Conservation (phyloP, 2,113 vertebrate genomes). For the Cygnus buccinator region DNA sequence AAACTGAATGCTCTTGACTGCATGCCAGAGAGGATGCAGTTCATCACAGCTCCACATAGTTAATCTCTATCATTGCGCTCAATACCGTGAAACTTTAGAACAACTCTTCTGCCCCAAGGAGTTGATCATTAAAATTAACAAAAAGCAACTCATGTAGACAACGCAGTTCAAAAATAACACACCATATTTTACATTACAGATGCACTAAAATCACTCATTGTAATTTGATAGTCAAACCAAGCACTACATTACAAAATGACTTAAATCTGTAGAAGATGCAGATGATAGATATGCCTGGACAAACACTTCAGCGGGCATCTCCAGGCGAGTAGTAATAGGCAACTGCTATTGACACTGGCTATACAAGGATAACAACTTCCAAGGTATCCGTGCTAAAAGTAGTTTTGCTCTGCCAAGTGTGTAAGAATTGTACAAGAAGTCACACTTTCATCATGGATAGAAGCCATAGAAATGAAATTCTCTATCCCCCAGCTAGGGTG, state of each 20-base stretch:
- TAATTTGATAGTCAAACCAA: background rate
- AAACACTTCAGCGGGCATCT: background rate
- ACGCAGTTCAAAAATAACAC: slow-evolving; percentile 43
- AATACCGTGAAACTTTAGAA: slow-evolving; percentile 56
- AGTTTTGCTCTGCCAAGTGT: background rate
- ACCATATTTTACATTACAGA: background rate
- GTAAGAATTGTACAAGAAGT: background rate
- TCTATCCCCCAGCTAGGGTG: background rate
- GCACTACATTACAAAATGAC: background rate
- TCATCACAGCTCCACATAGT: slow-evolving; percentile 61
- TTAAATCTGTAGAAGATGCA: slow-evolving; percentile 5
- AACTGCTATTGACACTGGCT: background rate
- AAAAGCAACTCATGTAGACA: slow-evolving; percentile 40
- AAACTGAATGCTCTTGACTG: slow-evolving; percentile 52
- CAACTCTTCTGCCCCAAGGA: slow-evolving; percentile 36
- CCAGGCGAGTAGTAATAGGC: background rate
- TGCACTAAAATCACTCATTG: background rate
- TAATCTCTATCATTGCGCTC: slow-evolving; percentile 53
- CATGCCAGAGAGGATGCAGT: slow-evolving; percentile 61
- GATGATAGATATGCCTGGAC: background rate
- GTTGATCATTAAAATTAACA: slow-evolving; percentile 50
- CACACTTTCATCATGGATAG: background rate
- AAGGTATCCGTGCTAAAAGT: background rate
- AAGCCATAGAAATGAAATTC: background rate
- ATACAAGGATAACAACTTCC: background rate